Percentiles rank a stretch among this genome's conserved stretches.
Evolutionary conservation across 2,113 vertebrate species (phyloP).

Genomic region (Anser brachyrhynchus): DNA sequence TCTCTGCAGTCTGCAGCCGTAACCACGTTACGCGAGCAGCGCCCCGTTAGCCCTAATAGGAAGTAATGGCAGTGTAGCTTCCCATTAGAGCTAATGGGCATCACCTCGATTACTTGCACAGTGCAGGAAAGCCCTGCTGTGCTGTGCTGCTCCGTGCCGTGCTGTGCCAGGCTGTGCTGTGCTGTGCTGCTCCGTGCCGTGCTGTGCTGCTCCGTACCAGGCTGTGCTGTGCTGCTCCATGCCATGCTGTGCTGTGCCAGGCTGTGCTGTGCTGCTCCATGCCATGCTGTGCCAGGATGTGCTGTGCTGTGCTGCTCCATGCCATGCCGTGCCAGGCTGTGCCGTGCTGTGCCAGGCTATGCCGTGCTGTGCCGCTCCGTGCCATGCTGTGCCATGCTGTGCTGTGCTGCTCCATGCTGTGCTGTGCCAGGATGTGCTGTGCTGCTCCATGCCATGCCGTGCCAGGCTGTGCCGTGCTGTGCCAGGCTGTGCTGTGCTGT

Average conservation of each 20-base stretch:
- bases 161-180: background rate
- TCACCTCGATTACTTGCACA: background rate
- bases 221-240: background rate
- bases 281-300: background rate
- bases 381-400: background rate
- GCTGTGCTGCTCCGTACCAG: too few relatives aligned
- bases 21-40: background rate
- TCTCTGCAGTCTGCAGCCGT: background rate
- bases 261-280: too few relatives aligned
- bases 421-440: background rate
- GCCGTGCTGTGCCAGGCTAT: too few relatives aligned
- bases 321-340: too few relatives aligned
- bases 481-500: too few relatives aligned
- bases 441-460: too few relatives aligned
- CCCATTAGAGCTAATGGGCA: slow-evolving; percentile 42
- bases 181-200: too few relatives aligned
- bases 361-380: background rate
- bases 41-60: background rate
- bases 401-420: too few relatives aligned
- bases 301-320: too few relatives aligned
- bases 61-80: slow-evolving; percentile 2
- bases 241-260: too few relatives aligned
- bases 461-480: background rate
- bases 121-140: rapidly evolving
- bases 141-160: too few relatives aligned